phyloP scores from a whole-genome alignment of 2,113 vertebrate species.

The Peromyscus maniculatus region DNA sequence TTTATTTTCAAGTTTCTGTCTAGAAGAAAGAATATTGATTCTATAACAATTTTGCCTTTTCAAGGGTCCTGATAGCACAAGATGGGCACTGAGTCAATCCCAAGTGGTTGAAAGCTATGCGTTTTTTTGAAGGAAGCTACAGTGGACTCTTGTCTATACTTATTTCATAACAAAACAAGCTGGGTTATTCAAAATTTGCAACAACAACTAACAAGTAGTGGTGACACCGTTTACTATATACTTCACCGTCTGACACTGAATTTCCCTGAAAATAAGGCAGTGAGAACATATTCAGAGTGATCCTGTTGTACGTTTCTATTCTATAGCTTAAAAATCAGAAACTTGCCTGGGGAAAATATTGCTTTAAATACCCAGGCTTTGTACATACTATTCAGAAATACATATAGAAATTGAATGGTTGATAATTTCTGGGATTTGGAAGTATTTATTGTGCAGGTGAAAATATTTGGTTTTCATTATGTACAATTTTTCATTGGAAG shows the following conservation, averaged over 20 bases:
- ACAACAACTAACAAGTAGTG: slow-evolving; percentile 64
- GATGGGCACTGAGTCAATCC: neutral
- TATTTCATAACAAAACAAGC: slow-evolving; percentile 57
- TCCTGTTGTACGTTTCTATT: slow-evolving; percentile 52
- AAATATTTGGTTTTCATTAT: neutral
- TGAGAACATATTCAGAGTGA: slow-evolving; percentile 56
- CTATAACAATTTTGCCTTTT: neutral
- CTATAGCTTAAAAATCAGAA: slow-evolving; percentile 60
- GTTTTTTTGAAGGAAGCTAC: slow-evolving; percentile 50
- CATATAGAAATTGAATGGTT: neutral
- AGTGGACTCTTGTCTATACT: neutral
- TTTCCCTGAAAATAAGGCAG: slow-evolving; percentile 26
- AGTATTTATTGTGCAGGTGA: neutral
- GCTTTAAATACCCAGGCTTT: neutral
- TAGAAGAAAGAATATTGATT: neutral
- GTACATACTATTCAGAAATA: neutral
- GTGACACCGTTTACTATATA: slow-evolving; percentile 49
- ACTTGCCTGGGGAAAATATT: neutral
- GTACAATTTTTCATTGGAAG: neutral
- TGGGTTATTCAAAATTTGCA: slow-evolving; percentile 73
- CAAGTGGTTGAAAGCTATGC: slow-evolving; percentile 31
- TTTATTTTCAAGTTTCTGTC: slow-evolving; percentile 34
- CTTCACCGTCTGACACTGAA: slow-evolving; percentile 7
- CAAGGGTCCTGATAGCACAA: neutral
- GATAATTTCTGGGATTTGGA: neutral